Conservation (phyloP, 2,113 vertebrate genomes). For the Xiphorhynchus elegans region DNA sequence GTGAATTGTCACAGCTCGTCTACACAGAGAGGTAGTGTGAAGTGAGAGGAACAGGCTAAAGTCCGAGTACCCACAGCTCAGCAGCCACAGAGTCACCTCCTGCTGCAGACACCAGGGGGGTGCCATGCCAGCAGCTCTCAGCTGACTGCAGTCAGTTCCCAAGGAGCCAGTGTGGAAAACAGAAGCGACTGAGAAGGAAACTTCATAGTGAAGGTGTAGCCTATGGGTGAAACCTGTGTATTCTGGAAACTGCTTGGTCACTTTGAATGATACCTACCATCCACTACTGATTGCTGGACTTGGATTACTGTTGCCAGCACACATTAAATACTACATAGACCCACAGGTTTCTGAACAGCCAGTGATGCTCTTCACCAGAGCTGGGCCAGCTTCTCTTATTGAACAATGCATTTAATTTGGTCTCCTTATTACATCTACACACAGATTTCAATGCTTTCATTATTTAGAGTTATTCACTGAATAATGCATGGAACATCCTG, state of each 20-base stretch:
- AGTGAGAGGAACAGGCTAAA: neutral
- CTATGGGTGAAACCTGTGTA: neutral
- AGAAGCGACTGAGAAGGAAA: neutral
- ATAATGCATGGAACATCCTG: constrained; percentile 39
- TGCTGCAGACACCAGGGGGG: neutral
- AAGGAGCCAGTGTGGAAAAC: fast-evolving
- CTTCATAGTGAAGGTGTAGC: neutral
- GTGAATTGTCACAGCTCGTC: neutral
- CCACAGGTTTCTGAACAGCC: neutral
- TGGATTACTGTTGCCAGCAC: neutral
- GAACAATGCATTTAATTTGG: neutral
- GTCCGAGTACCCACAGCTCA: neutral
- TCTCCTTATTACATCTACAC: neutral
- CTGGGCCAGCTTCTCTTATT: neutral
- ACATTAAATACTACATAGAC: neutral
- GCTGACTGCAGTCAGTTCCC: fast-evolving
- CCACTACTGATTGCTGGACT: neutral
- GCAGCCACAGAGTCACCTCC: fast-evolving
- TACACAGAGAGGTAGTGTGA: neutral
- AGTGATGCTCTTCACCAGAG: neutral
- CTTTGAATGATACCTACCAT: neutral
- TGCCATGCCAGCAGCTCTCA: neutral
- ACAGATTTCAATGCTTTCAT: constrained; percentile 19
- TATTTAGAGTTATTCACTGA: constrained; percentile 43
- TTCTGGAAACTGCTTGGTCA: neutral